Percentiles rank a stretch among this genome's conserved stretches.
Conservation (phyloP, 2,888 invertebrate species). For the Carcina quercana region DNA sequence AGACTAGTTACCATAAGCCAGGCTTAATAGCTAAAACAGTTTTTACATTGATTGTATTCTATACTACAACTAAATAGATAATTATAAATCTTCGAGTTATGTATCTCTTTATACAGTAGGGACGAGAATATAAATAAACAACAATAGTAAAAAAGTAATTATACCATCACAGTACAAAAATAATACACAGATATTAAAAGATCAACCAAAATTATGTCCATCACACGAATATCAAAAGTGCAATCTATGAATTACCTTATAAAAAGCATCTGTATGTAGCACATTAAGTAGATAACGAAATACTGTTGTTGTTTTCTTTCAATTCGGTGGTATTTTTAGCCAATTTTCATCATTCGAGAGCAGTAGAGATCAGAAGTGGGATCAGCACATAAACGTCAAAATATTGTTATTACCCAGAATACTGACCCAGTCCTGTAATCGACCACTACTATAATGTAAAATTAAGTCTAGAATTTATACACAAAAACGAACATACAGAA, state of each 20-base stretch:
- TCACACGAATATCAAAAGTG: slow-evolving; percentile 20
- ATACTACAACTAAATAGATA: not conserved
- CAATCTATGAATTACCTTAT: slow-evolving; percentile 18
- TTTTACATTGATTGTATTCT: slow-evolving; percentile 5
- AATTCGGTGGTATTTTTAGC: no score
- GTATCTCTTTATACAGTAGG: not conserved
- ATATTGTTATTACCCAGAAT: no score
- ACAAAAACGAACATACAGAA: no score
- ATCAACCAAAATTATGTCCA: slow-evolving; percentile 25
- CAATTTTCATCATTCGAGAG: no score
- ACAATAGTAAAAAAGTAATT: slow-evolving; percentile 33
- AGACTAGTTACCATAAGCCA: slow-evolving; percentile 15
- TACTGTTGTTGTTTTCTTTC: no score
- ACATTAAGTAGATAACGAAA: no score
- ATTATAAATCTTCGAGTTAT: not conserved
- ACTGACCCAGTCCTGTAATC: no score
- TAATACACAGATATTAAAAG: slow-evolving; percentile 11
- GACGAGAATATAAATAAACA: slow-evolving; percentile 17
- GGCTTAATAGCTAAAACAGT: slow-evolving; percentile 9
- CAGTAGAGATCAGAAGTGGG: no score
- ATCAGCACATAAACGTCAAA: no score
- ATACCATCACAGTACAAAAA: slow-evolving; percentile 44
- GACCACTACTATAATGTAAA: no score
- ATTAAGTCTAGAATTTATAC: no score
- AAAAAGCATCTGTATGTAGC: slow-evolving; percentile 16